Conservation (phyloP, 2,113 vertebrate genomes). For the Calyptomena viridis region DNA sequence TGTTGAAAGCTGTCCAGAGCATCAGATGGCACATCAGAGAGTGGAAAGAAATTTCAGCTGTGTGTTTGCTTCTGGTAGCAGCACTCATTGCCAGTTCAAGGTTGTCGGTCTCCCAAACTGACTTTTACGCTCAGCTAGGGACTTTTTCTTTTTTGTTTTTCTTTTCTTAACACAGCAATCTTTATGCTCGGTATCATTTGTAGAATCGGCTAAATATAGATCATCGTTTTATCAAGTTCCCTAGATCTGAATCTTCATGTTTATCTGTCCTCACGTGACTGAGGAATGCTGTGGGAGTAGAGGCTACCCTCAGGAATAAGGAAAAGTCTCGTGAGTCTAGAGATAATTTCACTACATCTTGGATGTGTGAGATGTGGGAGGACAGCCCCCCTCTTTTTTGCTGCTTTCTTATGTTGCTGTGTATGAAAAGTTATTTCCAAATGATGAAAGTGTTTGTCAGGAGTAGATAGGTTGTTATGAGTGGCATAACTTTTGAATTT, state of each 20-base stretch:
- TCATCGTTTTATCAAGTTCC: not conserved
- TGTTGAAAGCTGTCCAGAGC: not conserved
- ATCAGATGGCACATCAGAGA: conserved; percentile 21
- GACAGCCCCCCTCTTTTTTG: not conserved
- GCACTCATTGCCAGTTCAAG: not conserved
- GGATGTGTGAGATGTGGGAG: not conserved
- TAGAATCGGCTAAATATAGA: not conserved
- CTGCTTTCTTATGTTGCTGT: not conserved
- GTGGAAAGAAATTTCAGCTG: not conserved
- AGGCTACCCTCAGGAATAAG: not conserved
- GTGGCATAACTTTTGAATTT: not conserved
- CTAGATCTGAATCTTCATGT: not conserved
- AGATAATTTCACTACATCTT: not conserved
- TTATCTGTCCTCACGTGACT: not conserved
- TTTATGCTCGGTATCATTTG: not conserved
- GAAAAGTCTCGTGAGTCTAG: not conserved
- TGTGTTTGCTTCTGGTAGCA: not conserved
- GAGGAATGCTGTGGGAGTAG: not conserved
- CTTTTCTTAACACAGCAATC: not conserved
- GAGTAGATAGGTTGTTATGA: conserved; percentile 2
- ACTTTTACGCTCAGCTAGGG: not conserved
- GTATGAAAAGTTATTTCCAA: conserved; percentile 9
- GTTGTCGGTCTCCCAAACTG: not conserved
- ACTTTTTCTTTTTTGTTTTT: too few relatives aligned
- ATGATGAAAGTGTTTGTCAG: conserved; percentile 23